A percentile compares a stretch with the other conserved stretches of the same genome.
Evolutionary conservation across 2,113 vertebrate genomes (phyloP).

Genomic region (Dryoscopus gambensis): DNA sequence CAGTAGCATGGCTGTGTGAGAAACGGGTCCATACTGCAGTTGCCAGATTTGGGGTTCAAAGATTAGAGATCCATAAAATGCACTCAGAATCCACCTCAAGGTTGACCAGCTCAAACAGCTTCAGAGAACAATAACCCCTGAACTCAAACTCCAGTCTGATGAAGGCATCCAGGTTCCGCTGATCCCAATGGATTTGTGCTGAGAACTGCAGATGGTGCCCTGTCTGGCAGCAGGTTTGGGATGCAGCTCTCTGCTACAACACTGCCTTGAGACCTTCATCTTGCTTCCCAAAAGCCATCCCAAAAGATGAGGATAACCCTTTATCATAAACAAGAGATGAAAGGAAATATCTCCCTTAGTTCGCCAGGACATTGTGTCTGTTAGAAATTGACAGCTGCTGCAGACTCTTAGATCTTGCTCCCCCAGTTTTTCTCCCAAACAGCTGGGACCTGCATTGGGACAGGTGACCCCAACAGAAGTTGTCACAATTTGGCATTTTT

Average conservation of each 20-base stretch:
- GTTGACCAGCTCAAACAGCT: not conserved
- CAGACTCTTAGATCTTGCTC: not conserved
- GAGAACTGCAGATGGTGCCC: not conserved
- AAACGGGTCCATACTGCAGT: not conserved
- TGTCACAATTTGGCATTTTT: accelerated
- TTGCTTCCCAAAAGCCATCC: not conserved
- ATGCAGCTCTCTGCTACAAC: not conserved
- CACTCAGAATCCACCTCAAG: not conserved
- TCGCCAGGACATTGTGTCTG: not conserved
- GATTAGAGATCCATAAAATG: not conserved
- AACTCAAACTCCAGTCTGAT: not conserved
- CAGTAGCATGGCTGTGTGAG: not conserved
- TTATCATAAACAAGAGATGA: not conserved
- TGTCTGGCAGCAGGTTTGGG: not conserved
- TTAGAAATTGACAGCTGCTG: accelerated
- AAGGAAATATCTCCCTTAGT: not conserved
- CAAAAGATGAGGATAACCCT: not conserved
- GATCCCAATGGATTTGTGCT: not conserved
- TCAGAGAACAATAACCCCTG: not conserved
- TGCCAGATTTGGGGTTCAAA: not conserved
- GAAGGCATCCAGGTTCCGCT: not conserved
- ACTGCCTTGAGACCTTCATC: not conserved
- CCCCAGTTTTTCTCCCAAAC: not conserved
- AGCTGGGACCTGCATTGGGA: not conserved
- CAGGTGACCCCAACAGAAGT: not conserved